Percentiles rank a stretch among this genome's conserved stretches.
Evolutionary conservation across 2,113 vertebrate genomes (phyloP).

Genomic region (Corynorhinus townsendii): DNA sequence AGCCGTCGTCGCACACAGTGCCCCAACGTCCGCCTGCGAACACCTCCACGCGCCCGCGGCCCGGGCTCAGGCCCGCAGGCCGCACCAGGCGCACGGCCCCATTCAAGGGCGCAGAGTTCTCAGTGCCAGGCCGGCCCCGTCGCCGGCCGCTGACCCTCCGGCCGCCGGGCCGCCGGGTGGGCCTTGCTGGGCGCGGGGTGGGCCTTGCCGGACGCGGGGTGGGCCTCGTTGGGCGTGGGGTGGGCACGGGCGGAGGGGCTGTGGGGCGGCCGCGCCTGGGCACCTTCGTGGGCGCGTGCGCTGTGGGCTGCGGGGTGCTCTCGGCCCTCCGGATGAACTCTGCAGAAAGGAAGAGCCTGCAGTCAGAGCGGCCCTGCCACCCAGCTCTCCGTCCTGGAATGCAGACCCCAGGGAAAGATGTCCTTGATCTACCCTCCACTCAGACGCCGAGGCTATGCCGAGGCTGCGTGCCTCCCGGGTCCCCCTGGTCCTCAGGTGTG

Average conservation of each 20-base stretch:
- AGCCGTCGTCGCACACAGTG: constrained; percentile 92
- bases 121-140: constrained; percentile 27
- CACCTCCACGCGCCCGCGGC: constrained; percentile 89
- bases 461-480: not conserved
- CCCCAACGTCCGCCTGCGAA: constrained; percentile 87
- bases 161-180: not conserved
- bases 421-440: not conserved
- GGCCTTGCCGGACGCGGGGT: not conserved
- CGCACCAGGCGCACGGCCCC: constrained; percentile 86
- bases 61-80: constrained; percentile 38
- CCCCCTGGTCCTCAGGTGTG: too few relatives aligned
- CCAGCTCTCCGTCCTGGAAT: fast-evolving
- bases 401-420: not conserved
- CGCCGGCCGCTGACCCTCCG: constrained; percentile 58
- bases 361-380: not conserved
- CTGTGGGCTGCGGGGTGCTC: constrained; percentile 55
- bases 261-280: constrained; percentile 43
- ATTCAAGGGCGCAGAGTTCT: not conserved
- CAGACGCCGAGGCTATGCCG: not conserved
- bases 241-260: not conserved
- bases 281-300: not conserved
- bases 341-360: constrained; percentile 56
- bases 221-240: too few relatives aligned
- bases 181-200: constrained; percentile 28
- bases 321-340: constrained; percentile 81